Evolutionary conservation across 2,113 vertebrate species (phyloP).

Genomic region (Hiodon alosoides): DNA sequence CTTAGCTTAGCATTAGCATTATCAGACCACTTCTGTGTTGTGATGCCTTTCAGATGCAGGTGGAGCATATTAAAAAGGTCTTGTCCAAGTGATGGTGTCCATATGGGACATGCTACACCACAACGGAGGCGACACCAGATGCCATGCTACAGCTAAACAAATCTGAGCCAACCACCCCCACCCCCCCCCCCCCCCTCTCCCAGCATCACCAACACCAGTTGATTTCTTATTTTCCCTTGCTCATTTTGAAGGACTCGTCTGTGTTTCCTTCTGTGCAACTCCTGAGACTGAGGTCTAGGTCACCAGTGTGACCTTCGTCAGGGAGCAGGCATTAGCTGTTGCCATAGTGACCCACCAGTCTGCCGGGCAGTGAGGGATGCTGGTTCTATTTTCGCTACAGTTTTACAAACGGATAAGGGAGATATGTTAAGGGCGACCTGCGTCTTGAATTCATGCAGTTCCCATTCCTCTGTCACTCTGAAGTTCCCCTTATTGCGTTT

Average conservation of each 20-base stretch:
- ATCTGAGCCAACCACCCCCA: conserved; percentile 81
- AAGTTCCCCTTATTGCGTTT: conserved; percentile 49
- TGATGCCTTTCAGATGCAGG: conserved; percentile 77
- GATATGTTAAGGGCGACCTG: conserved; percentile 27
- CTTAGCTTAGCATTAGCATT: too few species aligned
- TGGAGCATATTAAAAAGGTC: conserved; percentile 95
- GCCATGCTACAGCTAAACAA: conserved; percentile 72
- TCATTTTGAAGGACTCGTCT: too few species aligned
- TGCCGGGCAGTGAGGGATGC: conserved; percentile 53
- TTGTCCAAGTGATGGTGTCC: conserved; percentile 81
- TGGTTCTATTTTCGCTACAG: conserved; percentile 84
- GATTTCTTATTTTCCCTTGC: conserved; percentile 21
- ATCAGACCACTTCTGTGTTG: neutral
- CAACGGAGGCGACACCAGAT: conserved; percentile 51
- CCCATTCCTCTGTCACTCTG: conserved; percentile 67
- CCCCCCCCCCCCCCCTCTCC: conserved; percentile 55
- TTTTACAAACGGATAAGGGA: conserved; percentile 52
- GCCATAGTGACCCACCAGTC: conserved; percentile 25
- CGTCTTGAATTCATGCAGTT: conserved; percentile 72
- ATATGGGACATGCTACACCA: conserved; percentile 53
- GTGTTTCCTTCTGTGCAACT: too few species aligned
- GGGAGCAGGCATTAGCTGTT: conserved; percentile 25
- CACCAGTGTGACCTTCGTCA: conserved; percentile 27
- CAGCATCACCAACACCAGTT: conserved; percentile 18
- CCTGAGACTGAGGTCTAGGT: too few species aligned